phyloP scores from a whole-genome alignment of 2,888 invertebrate species.

The Leptothorax acervorum region DNA sequence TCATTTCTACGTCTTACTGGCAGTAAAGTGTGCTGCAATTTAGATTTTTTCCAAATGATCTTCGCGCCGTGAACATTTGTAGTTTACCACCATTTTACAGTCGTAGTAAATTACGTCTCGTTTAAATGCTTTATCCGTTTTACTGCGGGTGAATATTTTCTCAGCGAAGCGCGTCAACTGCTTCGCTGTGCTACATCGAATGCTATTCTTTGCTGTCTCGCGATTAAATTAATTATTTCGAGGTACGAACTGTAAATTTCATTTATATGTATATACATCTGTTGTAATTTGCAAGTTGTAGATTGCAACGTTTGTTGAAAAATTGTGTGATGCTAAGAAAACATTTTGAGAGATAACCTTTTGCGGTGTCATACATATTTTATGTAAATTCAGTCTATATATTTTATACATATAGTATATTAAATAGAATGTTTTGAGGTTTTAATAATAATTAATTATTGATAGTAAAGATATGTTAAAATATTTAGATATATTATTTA shows the following conservation, averaged over 20 bases:
- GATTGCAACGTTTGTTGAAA: neutral
- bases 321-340: neutral
- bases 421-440: neutral
- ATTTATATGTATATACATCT: constrained; percentile 2
- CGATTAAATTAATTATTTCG: constrained; percentile 34
- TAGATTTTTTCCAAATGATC: neutral
- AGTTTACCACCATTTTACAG: neutral
- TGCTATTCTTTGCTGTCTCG: neutral
- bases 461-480: neutral
- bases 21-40: constrained; percentile 6
- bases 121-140: constrained; percentile 4
- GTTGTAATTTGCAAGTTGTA: neutral
- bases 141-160: constrained; percentile 22
- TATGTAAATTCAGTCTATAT: neutral
- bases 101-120: neutral
- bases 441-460: neutral
- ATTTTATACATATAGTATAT: neutral
- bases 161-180: neutral
- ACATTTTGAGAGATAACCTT: constrained; percentile 2
- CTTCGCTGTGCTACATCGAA: neutral
- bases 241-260: constrained; percentile 9
- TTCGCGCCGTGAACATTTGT: neutral
- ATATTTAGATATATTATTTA: neutral
- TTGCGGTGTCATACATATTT: neutral
- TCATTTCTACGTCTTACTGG: neutral